Base-by-base conservation (phyloP, 2,797 vertebrate species). In the Macropus fuliginosus region DNA sequence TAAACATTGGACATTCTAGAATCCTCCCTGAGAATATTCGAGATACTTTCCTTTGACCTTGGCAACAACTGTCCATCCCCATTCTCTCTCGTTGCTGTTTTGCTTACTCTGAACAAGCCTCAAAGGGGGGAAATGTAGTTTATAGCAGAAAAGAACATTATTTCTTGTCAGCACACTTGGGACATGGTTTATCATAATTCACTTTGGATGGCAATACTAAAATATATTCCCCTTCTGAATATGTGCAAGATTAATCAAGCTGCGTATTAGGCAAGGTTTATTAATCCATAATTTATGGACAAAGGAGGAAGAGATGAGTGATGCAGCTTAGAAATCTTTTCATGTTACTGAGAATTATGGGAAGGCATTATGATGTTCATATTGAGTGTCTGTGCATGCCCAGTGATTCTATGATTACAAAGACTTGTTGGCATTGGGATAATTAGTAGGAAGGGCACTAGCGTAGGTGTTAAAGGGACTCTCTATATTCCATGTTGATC, bases 211-310 rank as follows among this genome's bases (percentile, higher is more conserved):
- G 92, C 66, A 90, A 90, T 95, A 74, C 94, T 97, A 94, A 93
- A 34, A 94, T 97, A 95, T 95, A 96, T 0, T 10, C 91, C 92
- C 91, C 96, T 95, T 92, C 91, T 93, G 94, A 95, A 27, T 96
- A 98, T 97, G 97, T 97, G 56, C 92, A 96, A 97, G 97, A 97
- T 96, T 97, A 97, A 97, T 97, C 96, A 97, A 97, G 59, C 56
- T 94, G 57, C 54, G 91, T 97, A 95, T 97, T 97, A 14, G 74
- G 96, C 94, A 74, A 96, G 96, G 95, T 96, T 97, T 98, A 98
- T 98, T 97, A 96, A 96, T 97, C 98, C 96, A 98, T 97, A 98
- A 98, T 92, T 98, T 98, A 97, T 0, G 91, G 97, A 97, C 55
- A 96, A 94, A 98, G 97, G 92, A 97, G 97, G 95, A 91, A 92